These are phyloP conservation scores for Ypsolopha sequella DNA, from an alignment of 2,888 invertebrate species.

Conservation along the genomic window DNA sequence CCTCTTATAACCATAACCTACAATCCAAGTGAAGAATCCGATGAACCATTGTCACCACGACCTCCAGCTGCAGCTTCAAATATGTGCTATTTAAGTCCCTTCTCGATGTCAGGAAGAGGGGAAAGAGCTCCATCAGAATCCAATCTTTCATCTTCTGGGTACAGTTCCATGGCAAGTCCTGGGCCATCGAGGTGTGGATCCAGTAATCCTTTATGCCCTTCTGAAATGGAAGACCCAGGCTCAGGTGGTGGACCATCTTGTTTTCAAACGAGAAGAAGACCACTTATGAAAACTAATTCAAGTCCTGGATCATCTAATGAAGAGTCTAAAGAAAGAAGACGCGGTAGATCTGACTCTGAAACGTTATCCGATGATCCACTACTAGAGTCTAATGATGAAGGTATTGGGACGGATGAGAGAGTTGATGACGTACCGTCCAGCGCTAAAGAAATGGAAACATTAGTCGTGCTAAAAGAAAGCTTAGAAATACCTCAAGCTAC, in stretches of 20 bases:
- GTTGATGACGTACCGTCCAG: conserved; percentile 79
- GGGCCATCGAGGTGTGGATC: conserved; percentile 86
- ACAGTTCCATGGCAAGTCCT: conserved; percentile 88
- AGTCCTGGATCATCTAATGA: conserved; percentile 55
- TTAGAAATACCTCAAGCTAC: conserved; percentile 53
- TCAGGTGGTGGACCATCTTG: conserved; percentile 67
- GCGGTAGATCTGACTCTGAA: conserved; percentile 80
- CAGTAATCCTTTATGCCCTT: conserved; percentile 82
- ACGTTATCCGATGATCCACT: conserved; percentile 80
- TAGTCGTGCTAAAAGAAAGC: conserved; percentile 50
- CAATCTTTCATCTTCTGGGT: conserved; percentile 86
- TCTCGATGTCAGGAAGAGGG: conserved; percentile 78
- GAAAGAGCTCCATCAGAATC: conserved; percentile 86
- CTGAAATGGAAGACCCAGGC: conserved; percentile 81
- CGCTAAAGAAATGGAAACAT: conserved; percentile 71
- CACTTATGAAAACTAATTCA: conserved; percentile 73
- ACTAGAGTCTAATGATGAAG: conserved; percentile 81
- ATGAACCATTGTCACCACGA: conserved; percentile 77
- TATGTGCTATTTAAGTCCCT: conserved; percentile 84
- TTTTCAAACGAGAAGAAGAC: conserved; percentile 71
- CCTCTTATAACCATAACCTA: conserved; percentile 82
- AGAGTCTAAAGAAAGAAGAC: conserved; percentile 59
- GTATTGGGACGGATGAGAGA: conserved; percentile 82
- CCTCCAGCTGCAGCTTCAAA: conserved; percentile 63
- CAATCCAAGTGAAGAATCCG: conserved; percentile 83